phyloP scores from a whole-genome alignment of 2,888 invertebrate genomes.

The Latheticus oryzae region DNA sequence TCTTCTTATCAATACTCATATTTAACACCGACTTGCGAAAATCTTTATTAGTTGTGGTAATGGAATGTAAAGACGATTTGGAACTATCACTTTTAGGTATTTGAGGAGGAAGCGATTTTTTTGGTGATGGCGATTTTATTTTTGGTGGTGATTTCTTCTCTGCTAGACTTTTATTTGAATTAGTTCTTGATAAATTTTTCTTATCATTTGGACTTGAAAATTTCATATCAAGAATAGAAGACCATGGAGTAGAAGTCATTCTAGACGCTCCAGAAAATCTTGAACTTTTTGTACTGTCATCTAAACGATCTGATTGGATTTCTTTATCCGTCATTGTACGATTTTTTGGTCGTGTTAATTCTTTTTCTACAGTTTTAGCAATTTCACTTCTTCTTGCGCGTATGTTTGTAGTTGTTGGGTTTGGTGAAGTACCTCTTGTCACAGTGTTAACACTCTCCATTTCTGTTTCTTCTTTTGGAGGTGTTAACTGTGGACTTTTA shows the following conservation, averaged over 20 bases:
- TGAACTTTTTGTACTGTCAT: conserved; percentile 75
- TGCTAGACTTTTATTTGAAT: conserved; percentile 66
- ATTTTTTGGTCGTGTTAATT: conserved; percentile 71
- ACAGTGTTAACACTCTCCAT: conserved; percentile 72
- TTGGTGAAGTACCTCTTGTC: conserved; percentile 83
- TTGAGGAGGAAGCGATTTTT: conserved; percentile 63
- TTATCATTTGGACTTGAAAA: conserved; percentile 64
- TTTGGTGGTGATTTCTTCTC: conserved; percentile 52
- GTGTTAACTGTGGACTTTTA: conserved; percentile 25
- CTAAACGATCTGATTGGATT: conserved; percentile 79
- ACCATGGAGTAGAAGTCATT: conserved; percentile 72
- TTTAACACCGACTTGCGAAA: conserved; percentile 80
- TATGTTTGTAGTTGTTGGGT: conserved; percentile 67
- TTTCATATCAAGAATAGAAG: conserved; percentile 70
- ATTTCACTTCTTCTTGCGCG: conserved; percentile 76
- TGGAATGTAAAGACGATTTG: conserved; percentile 60
- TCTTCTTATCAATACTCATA: conserved; percentile 68
- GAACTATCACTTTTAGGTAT: conserved; percentile 65
- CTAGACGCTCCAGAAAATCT: conserved; percentile 73
- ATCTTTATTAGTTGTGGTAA: conserved; percentile 74
- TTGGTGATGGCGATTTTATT: conserved; percentile 54
- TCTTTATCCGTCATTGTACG: conserved; percentile 76
- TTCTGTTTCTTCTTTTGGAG: conserved; percentile 50
- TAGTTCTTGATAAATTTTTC: conserved; percentile 63
- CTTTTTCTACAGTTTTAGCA: conserved; percentile 79